Evolutionary conservation across 2,888 invertebrate genomes (phyloP).

Genomic region (Micropterix aruncella): DNA sequence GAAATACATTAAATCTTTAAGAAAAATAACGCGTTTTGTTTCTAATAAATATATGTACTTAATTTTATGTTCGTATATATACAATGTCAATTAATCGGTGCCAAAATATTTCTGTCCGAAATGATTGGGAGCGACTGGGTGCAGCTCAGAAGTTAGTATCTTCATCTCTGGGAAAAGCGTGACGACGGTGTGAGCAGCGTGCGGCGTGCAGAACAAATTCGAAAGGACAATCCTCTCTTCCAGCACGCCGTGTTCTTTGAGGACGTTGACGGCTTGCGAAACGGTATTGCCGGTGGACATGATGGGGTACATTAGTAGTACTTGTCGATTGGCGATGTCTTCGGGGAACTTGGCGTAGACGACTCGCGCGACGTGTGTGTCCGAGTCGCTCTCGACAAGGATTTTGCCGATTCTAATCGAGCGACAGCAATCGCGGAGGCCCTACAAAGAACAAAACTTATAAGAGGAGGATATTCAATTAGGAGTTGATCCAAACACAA

Average conservation of each 20-base stretch:
- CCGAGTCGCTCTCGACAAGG: constrained; percentile 89
- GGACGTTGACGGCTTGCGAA: constrained; percentile 80
- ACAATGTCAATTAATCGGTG: constrained; percentile 52
- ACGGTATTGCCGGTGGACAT: constrained; percentile 99
- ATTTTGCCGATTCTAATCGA: constrained; percentile 98
- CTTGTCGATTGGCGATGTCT: constrained; percentile 78
- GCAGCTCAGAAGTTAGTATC: constrained; percentile 90
- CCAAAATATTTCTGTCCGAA: constrained; percentile 99
- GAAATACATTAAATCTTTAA: too few species aligned
- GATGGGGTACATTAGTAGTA: constrained; percentile 95
- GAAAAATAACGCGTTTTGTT: too few species aligned
- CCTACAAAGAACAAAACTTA: constrained; percentile 41
- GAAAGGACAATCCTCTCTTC: constrained; percentile 94
- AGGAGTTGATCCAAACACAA: too few species aligned
- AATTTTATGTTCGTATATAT: background rate
- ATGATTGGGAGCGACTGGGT: constrained; percentile 91
- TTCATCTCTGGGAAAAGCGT: constrained; percentile 82
- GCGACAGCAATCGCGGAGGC: constrained; percentile 90
- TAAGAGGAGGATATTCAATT: too few species aligned
- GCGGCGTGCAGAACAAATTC: constrained; percentile 93
- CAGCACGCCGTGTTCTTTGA: constrained; percentile 86
- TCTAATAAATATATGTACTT: too few species aligned
- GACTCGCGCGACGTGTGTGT: constrained; percentile 91
- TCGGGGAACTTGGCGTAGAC: constrained; percentile 97
- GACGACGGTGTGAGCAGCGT: constrained; percentile 72